These are phyloP conservation scores for Linnaemya tessellans DNA, from an alignment of 2,888 invertebrate species.

Conservation along the genomic window DNA sequence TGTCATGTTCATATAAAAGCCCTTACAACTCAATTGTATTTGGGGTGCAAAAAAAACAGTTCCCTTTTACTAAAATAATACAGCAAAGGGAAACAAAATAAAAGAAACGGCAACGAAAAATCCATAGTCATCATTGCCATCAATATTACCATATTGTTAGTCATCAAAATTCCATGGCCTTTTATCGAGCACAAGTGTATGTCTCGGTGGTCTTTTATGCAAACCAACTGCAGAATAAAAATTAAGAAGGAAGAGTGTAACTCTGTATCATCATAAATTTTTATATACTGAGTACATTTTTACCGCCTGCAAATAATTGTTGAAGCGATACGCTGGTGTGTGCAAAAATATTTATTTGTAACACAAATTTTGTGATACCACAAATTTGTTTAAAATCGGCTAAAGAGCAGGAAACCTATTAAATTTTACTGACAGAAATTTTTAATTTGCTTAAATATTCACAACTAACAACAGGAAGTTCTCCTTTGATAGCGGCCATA, in stretches of 20 bases:
- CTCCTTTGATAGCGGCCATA: too few species aligned
- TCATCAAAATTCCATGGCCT: conserved; percentile 59
- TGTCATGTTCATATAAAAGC: conserved; percentile 33
- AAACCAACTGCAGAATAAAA: neutral
- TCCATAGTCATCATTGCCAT: conserved; percentile 46
- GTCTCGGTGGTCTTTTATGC: conserved; percentile 14
- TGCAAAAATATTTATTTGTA: too few species aligned
- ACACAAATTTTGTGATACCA: too few species aligned
- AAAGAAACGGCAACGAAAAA: neutral
- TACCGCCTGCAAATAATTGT: too few species aligned
- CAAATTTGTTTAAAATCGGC: too few species aligned
- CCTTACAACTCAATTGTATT: conserved; percentile 56
- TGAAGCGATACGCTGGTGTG: too few species aligned
- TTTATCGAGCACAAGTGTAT: neutral
- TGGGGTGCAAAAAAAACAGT: conserved; percentile 30
- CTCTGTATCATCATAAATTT: too few species aligned
- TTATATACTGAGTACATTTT: too few species aligned
- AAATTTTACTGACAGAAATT: too few species aligned
- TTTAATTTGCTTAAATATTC: too few species aligned
- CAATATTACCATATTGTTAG: conserved; percentile 52
- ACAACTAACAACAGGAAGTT: too few species aligned
- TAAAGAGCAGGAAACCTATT: too few species aligned
- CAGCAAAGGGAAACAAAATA: conserved; percentile 13
- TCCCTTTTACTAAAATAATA: conserved; percentile 34
- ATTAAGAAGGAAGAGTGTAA: neutral